These are phyloP conservation scores for Chiloscyllium plagiosum DNA, from an alignment of 2,113 vertebrate species.

Conservation along the genomic window DNA sequence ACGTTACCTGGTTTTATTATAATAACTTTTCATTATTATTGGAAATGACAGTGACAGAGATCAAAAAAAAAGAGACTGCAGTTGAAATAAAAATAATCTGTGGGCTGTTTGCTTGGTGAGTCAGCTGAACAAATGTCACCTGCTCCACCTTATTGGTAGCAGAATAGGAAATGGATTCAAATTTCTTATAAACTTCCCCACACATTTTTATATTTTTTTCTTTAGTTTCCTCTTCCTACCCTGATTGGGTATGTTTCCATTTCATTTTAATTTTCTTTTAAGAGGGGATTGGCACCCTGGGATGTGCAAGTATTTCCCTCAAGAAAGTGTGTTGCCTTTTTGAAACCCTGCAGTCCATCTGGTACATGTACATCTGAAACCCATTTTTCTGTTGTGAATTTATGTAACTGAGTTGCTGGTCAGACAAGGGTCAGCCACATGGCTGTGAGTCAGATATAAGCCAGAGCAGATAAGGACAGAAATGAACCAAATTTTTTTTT, in stretches of 20 bases:
- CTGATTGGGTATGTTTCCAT: background rate
- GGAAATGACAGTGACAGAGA: background rate
- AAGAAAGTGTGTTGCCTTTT: background rate
- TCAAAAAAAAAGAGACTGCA: background rate
- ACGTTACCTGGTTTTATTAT: background rate
- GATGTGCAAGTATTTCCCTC: background rate
- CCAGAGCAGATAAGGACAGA: background rate
- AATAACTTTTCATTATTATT: background rate
- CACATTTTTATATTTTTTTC: background rate
- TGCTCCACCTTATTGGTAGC: background rate
- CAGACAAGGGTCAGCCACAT: background rate
- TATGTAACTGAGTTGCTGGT: background rate
- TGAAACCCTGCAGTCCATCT: background rate
- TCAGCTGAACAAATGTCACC: background rate
- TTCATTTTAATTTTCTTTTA: background rate
- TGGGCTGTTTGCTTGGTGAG: background rate
- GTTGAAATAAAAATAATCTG: slow-evolving; percentile 17
- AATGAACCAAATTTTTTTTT: background rate
- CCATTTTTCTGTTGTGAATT: background rate
- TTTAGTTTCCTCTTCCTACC: background rate
- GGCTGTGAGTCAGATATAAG: background rate
- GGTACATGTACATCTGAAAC: background rate
- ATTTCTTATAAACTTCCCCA: slow-evolving; percentile 20
- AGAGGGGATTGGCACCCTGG: no score
- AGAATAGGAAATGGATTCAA: background rate